Evolutionary conservation across 1,140 invertebrate genomes (phyloP).

Genomic region (Apis florea): DNA sequence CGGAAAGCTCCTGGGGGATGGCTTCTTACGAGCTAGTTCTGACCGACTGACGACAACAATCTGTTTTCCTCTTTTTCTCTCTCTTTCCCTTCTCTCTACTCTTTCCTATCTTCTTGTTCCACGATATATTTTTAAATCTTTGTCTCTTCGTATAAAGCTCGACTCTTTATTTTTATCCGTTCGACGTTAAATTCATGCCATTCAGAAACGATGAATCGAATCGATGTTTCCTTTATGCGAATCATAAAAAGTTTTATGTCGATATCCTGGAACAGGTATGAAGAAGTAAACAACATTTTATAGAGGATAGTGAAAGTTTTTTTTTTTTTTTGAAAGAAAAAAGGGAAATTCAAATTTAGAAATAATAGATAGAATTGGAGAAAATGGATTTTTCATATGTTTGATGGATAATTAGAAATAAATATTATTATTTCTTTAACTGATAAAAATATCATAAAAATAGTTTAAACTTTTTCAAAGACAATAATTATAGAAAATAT

Average conservation of each 20-base stretch:
- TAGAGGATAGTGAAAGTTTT: no score
- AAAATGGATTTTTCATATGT: no score
- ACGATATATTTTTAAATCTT: constrained; percentile 14
- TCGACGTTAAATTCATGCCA: neutral
- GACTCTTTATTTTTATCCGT: neutral
- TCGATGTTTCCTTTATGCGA: neutral
- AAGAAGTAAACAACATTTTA: no score
- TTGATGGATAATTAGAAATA: no score
- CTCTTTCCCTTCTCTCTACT: neutral
- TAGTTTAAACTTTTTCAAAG: no score
- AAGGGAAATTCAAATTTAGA: no score
- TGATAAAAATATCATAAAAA: no score
- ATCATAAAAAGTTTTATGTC: constrained; percentile 26
- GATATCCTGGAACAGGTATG: no score
- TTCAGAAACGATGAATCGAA: neutral
- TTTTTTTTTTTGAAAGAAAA: no score
- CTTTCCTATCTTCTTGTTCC: neutral
- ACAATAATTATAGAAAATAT: no score
- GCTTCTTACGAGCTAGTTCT: constrained; percentile 58
- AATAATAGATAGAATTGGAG: no score
- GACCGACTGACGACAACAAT: constrained; percentile 25
- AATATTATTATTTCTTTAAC: no score
- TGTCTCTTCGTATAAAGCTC: neutral
- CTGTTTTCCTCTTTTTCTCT: neutral
- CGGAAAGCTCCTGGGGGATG: constrained; percentile 65